These are phyloP conservation scores for Muricea muricata DNA, from an alignment of 92 coral and sea anemone genomes.

Conservation along the genomic window DNA sequence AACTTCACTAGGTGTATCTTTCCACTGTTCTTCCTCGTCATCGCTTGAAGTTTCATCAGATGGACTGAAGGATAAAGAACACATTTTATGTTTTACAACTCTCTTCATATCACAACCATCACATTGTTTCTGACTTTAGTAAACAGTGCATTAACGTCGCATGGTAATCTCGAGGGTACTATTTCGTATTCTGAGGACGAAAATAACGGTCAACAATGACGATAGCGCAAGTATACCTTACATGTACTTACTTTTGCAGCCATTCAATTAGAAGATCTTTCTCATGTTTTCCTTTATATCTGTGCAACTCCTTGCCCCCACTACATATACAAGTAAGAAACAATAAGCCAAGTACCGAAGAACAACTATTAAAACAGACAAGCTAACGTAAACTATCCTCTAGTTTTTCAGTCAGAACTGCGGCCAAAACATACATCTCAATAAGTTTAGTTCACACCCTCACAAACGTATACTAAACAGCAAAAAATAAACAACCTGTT, in stretches of 20 bases:
- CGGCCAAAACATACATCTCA: no score
- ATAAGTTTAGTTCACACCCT: no score
- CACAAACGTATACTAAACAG: no score
- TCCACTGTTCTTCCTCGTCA: constrained; percentile 93
- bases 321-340: constrained; percentile 17
- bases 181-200: no score
- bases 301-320: constrained; percentile 79
- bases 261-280: constrained; percentile 84
- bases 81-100: no score
- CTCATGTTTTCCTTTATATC: constrained; percentile 87
- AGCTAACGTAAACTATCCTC: no score
- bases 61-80: constrained; percentile 58
- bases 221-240: not conserved
- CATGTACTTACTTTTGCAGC: constrained; percentile 83
- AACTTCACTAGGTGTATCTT: constrained; percentile 92
- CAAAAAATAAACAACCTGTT: no score
- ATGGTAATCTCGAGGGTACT: not conserved
- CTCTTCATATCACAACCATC: no score
- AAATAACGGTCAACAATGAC: not conserved
- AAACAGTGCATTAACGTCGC: not conserved
- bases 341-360: not conserved
- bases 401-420: no score
- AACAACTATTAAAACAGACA: not conserved
- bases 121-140: no score
- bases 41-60: constrained; percentile 71